Base-by-base conservation (phyloP, 1,140 invertebrate genomes). In the Drosophila nebulosa region DNA sequence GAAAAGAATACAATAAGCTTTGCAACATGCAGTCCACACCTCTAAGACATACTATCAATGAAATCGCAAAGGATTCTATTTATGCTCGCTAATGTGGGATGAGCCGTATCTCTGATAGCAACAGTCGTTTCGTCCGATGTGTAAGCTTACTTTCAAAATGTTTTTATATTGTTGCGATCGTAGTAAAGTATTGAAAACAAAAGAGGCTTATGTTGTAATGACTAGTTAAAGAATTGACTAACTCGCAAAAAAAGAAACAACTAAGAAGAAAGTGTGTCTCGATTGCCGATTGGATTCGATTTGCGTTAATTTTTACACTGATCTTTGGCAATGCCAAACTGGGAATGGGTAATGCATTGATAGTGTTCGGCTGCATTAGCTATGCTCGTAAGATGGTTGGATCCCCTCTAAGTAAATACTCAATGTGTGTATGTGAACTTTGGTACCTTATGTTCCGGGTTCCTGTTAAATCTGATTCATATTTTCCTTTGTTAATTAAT, bases 401-500 rank as follows among this genome's bases (percentile, higher is more conserved):
- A 46, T 46, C 18, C 39, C 39, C 39, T 46, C 18, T 21, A 46
- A 21, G 16, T 46, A 10, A 46, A 46, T 46, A 46, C 39, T 46
- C 39, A 46, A 46, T 46, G 16, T 53, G 9, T 26, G 14, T 30
- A 30, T 16, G 16, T 55, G 52, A 55, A 55, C 52, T 27, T 55
- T 55, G 52, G 26, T 55, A 55, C 26, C 52, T 55, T 55, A 32
- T 18, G 18, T 32, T 46, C 27, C 26, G 52, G 26, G 26, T 7
- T 26, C 27, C 27, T 53, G 27, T 53, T 53, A 6, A 16, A 27
- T 53, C n/a, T 53, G 52, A 30, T 10, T 51, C 22, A 6, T 53
- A 9, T 27, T 42, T 55, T 18, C 12, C 32, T 9, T 30, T 39
- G 12, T 39, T 64, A 57, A 56, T 56, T 39, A 36, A 53, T 62